Base-by-base conservation (phyloP, 2,797 vertebrate genomes). In the Melanotaenia parkinsoni region DNA sequence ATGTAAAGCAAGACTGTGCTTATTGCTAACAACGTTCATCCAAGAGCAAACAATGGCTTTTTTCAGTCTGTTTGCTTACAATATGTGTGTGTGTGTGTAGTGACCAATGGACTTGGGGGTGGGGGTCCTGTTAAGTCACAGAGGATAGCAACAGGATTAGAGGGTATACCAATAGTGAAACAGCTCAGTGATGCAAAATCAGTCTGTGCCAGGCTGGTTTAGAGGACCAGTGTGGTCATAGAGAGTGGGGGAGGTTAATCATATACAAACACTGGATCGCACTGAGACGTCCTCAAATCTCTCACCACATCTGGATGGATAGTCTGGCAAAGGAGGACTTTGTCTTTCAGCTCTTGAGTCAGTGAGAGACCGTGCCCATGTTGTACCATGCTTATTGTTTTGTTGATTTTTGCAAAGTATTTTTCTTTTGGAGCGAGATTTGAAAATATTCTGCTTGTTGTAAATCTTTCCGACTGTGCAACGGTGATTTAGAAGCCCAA, bases 111-210 rank as follows among this genome's bases (percentile, higher is more conserved):
- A 72, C 67, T 62, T 58, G 26, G 40, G 57, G 28, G 63, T 0
- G 40, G 43, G 69, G 74, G 80, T 88, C 84, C 76, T 14, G 58
- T 86, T 87, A 88, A 81, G 74, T 82, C 70, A 61, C 75, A 72
- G 57, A 72, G 74, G 68, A 77, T 83, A 60, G 79, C 93, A 94
- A 94, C 88, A 86, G 89, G 92, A 94, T 94, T 93, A 91, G 78
- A 83, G 88, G 83, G 90, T 90, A 82, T 82, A 73, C 69, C 75
- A 89, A 83, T 83, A 40, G 86, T 78, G 58, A 82, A 73, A 78
- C 79, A 88, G 87, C 84, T 84, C 67, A 63, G 78, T 60, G 33
- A 70, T 78, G 78, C 79, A 82, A 88, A 87, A 77, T 85, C 84
- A 75, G 77, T 85, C 64, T 72, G 83, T 90, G 84, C 83, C 82